Evolutionary conservation across 2,797 vertebrate species (phyloP), one percentile per base, ranked within the genome.

Genomic region (Diceros bicornis): DNA sequence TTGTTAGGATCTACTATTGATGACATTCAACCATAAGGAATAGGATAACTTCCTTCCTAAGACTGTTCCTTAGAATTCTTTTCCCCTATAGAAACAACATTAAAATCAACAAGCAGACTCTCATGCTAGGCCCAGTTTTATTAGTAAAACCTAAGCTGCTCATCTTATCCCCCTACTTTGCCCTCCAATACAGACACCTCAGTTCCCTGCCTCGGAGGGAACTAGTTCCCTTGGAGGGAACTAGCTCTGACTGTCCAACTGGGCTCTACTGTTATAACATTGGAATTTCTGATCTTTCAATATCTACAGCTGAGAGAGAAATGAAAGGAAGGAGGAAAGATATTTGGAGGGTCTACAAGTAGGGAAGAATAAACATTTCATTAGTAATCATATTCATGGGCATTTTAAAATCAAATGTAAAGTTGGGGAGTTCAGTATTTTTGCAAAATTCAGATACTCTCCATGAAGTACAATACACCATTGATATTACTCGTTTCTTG

Each of bases 361-460:
- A 86, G 32, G 9, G 50, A 94, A 78, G 47, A 95, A 93, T 89
- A 82, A 89, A 52, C 29, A 78, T 84, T 96, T 90, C 52, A 89
- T 64, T 74, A 89, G 20, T 37, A 94, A 89, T 90, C 34, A 74
- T 23, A 83, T n/a, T 86, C 27, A 79, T 27, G 37, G 29, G 34
- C 64, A 92, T 94, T 94, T 96, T 72, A 68, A 89, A 96, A 87
- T 62, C 27, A 90, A 96, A n/a, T 86, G 12, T 83, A 83, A 89
- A 92, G 34, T 17, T 95, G 34, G 41, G 55, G 74, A 83, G 17
- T 79, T 88, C 20, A 82, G n/a, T 84, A 82, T 77, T 91, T 85
- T 85, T 72, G 82, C 34, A 86, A 44, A 96, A 91, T 91, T 57
- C 86, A 34, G 69, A 72, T 47, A 82, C 7, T 55, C 61, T 59